Base-by-base conservation (phyloP, 2,888 invertebrate genomes). In the Campoplex capitator region DNA sequence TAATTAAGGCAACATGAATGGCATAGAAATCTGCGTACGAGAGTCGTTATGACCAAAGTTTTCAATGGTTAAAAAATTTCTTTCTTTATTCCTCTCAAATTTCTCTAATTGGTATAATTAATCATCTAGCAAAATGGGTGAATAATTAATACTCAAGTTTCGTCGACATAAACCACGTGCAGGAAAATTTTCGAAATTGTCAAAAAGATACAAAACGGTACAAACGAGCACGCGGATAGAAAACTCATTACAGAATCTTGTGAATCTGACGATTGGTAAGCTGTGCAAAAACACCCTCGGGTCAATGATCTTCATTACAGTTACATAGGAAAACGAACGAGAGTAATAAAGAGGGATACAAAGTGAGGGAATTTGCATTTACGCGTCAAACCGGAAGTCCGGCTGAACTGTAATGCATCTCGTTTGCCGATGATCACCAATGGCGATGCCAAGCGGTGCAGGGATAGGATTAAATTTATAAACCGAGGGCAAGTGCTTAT, bases 401-500 rank as follows among this genome's bases (percentile, higher is more conserved):
- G 88, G 86, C 77, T 86, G 78, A 79, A 80, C 78, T 84, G 42
- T 71, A 82, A 86, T 84, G 84, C 82, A 88, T 81, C 84, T 83
- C 76, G 81, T 86, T 81, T 65, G 73, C 35, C 76, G 83, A 77
- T 75, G 68, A 85, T 54, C 77, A 77, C 71, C 73, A 51, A 67
- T 73, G 65, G 38, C 58, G 84, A 71, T 70, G 79, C 58, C 71
- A 79, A 54, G 58, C 78, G 73, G 54, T n/a, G 48, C 65, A 68
- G 78, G 81, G 68, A 75, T 83, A 58, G 85, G 85, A 87, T 88
- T 82, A 85, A 88, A 89, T 88, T 87, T 85, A 88, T 87, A 88
- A 88, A 86, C 83, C 62, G 81, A 87, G 76, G 83, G 83, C 87
- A 85, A 87, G 88, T 87, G 88, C 88, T 89, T 85, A 85, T 85